Evolutionary conservation across 2,888 invertebrate species (phyloP), one percentile per base, ranked within the genome.

Genomic region (Eupsilia transversa): DNA sequence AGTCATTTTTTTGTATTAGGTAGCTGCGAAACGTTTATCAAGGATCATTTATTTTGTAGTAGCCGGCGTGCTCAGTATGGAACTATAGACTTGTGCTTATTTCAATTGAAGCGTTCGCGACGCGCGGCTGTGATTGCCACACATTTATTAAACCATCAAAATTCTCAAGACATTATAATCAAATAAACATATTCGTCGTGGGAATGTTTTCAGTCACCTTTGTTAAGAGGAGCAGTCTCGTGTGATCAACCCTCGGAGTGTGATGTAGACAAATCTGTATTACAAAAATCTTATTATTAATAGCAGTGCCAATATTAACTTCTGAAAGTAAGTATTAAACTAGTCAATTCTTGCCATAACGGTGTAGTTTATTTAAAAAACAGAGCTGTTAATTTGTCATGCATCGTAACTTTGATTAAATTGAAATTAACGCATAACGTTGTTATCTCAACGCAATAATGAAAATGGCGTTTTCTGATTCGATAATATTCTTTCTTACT

Each of bases 61-160:
- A 81, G 73, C 23, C 74, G 75, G 84, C 87, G 77, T 87, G 90
- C 86, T 88, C 89, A 88, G 87, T 72, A 87, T 80, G 67, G 56
- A 38, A 20, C 52, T 59, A n/a, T 85, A 72, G 52, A 33, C 60
- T 74, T 72, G 41, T 83, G 80, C 78, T 93, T 93, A 94, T 91
- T 93, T 90, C 91, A 89, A 92, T 92, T 90, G 89, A 87, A 87
- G 86, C 93, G 85, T 87, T 91, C 91, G 89, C 78, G 86, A 86
- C 89, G 89, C 86, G 89, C 86, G 90, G 92, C 74, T 78, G 87
- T 80, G 82, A 84, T 85, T 88, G 85, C 89, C 70, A 85, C 80
- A 79, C 76, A 84, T 75, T 71, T 76, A 83, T 77, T 78, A 74
- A 80, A 80, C 73, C 74, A 72, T 78, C 68, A 68, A 80, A 82